Evolutionary conservation across 2,888 invertebrate genomes (phyloP).

Genomic region (Sphecodes monilicornis): DNA sequence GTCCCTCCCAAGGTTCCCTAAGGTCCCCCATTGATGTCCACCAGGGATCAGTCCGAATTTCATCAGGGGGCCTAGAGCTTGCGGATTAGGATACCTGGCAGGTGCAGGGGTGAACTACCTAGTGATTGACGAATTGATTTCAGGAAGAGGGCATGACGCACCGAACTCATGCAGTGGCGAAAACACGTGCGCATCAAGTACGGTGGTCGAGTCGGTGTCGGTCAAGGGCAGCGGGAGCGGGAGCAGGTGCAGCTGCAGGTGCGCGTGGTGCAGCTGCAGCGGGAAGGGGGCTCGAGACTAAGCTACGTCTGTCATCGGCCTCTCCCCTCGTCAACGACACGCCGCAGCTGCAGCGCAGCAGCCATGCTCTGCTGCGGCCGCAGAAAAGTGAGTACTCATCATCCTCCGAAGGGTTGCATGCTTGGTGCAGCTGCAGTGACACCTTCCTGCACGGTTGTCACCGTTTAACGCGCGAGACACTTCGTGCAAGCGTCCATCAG

Average conservation of each 20-base stretch:
- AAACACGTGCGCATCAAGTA: conserved; percentile 85
- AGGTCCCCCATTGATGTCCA: not conserved
- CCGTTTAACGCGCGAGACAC: not conserved
- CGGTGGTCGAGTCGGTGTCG: conserved; percentile 85
- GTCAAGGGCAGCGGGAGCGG: conserved; percentile 83
- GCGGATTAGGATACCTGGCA: not conserved
- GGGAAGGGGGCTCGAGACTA: conserved; percentile 80
- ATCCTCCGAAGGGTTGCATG: conserved; percentile 15
- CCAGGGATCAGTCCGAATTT: not conserved
- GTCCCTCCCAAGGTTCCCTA: not conserved
- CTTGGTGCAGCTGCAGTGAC: not conserved
- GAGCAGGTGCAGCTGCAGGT: conserved; percentile 81
- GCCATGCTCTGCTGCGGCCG: conserved; percentile 98
- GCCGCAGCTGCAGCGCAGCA: conserved; percentile 90
- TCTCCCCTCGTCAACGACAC: conserved; percentile 80
- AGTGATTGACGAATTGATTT: conserved; percentile 30
- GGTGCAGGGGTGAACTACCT: not conserved
- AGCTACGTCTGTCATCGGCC: conserved; percentile 82
- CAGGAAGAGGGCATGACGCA: conserved; percentile 83
- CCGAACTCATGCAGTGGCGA: conserved; percentile 85
- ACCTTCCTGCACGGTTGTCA: not conserved
- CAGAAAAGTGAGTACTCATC: conserved; percentile 90
- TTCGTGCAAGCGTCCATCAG: not conserved
- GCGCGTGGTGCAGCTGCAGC: conserved; percentile 84
- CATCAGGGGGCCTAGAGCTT: not conserved